phyloP scores from a whole-genome alignment of 2,797 vertebrate genomes.

The Synaphobranchus kaupii region DNA sequence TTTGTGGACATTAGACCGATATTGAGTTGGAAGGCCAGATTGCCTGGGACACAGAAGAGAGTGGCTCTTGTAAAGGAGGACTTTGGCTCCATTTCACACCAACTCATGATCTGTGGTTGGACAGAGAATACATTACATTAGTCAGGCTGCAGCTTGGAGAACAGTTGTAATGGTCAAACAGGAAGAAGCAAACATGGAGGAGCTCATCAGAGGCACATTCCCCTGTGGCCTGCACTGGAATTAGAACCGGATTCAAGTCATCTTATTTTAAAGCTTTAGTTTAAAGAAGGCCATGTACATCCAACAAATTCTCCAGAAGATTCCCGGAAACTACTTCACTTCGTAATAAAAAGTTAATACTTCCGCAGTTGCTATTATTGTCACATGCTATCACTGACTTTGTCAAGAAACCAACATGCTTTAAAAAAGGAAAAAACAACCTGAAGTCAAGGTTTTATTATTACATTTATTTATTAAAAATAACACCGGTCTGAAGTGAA shows the following conservation, averaged over 20 bases:
- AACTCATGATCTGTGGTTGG: conserved; percentile 7
- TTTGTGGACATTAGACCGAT: conserved; percentile 15
- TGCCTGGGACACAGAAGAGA: background rate
- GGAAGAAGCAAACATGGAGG: background rate
- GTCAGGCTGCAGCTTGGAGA: background rate
- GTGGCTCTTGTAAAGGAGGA: conserved; percentile 18
- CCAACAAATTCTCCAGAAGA: background rate
- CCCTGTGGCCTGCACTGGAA: background rate
- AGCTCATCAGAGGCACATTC: background rate
- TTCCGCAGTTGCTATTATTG: background rate
- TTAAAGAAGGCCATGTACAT: background rate
- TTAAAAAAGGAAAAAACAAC: background rate
- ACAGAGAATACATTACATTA: background rate
- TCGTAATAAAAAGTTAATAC: background rate
- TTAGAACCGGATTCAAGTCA: background rate
- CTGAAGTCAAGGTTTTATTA: background rate
- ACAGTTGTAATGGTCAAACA: background rate
- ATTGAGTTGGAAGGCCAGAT: background rate
- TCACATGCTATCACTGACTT: background rate
- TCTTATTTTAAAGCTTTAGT: background rate
- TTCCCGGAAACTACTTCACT: background rate
- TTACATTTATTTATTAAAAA: background rate
- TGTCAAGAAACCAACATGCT: background rate
- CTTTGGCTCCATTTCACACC: background rate
- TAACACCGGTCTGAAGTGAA: background rate